Evolutionary conservation across 2,797 vertebrate species (phyloP), one percentile per base, ranked within the genome.

Genomic region (Typhlichthys eigenmanni): DNA sequence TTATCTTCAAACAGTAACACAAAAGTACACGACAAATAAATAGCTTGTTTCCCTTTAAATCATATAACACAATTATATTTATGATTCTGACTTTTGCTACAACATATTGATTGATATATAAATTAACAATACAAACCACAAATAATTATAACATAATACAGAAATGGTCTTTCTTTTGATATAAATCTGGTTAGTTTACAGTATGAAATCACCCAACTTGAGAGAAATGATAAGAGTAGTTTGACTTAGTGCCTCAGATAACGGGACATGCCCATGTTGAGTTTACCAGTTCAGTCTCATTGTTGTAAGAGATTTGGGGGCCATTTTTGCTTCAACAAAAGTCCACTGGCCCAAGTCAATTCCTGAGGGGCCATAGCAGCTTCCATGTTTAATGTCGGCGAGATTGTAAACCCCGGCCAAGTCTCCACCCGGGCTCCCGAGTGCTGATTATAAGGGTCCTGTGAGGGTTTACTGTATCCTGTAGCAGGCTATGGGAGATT

Each of bases 41-140:
- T 93, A 92, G 82, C 89, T 92, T 90, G 79, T 88, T 87, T 89
- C 82, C 90, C 85, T 91, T 92, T 90, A 85, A 87, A 79, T 88
- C 85, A 85, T 85, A 64, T 78, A 87, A 85, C 69, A 68, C 85
- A 84, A 86, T 82, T 82, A 78, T 82, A 83, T 76, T 83, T 76
- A 74, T 83, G 87, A 83, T 85, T 85, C 82, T 87, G 84, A 81
- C 85, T 89, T 84, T 76, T 87, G 82, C 84, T 89, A 89, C 89
- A 32, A 87, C 82, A 58, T 77, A 66, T 76, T 70, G 66, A 81
- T 69, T 32, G 70, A 76, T 85, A 88, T 85, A 88, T 90, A 90
- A 91, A 91, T 93, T 90, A 91, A 91, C 88, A 89, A 80, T 75
- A 85, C 77, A 80, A 89, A 85, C 80, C 76, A 84, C 77, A 84